These are phyloP conservation scores for Fundulus diaphanus DNA, from an alignment of 2,797 vertebrate species.

Conservation along the genomic window DNA sequence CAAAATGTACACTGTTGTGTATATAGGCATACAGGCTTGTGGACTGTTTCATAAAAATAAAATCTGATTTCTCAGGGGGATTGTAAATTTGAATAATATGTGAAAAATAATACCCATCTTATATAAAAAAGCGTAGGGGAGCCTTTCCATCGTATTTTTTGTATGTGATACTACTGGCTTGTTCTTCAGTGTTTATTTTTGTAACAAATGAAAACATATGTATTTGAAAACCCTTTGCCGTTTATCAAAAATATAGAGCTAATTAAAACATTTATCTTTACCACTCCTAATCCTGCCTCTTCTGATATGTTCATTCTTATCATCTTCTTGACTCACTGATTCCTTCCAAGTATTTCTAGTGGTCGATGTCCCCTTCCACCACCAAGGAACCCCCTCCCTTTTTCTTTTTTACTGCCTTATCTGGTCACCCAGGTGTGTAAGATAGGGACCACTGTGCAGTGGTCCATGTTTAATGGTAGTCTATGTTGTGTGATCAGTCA, in stretches of 20 bases:
- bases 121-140: not conserved
- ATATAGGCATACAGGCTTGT: too few relatives aligned
- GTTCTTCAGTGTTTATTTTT: not conserved
- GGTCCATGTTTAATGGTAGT: conserved; percentile 69
- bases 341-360: conserved; percentile 38
- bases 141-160: not conserved
- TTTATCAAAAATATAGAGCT: not conserved
- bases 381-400: not conserved
- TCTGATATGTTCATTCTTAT: conserved; percentile 27
- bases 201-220: too few relatives aligned
- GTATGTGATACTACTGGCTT: not conserved
- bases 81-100: not conserved
- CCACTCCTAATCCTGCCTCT: conserved; percentile 18
- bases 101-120: not conserved
- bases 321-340: conserved; percentile 52
- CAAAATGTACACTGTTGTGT: too few relatives aligned
- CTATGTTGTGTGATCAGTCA: conserved; percentile 72
- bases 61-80: not conserved
- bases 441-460: conserved; percentile 60
- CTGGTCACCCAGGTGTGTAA: conserved; percentile 74
- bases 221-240: too few relatives aligned
- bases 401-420: conserved; percentile 66
- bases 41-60: conserved; percentile 32
- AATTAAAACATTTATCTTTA: not conserved
- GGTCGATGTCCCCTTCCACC: conserved; percentile 57